Conservation (phyloP, 2,797 vertebrate genomes). For the Hypotaenidia okinawae region DNA sequence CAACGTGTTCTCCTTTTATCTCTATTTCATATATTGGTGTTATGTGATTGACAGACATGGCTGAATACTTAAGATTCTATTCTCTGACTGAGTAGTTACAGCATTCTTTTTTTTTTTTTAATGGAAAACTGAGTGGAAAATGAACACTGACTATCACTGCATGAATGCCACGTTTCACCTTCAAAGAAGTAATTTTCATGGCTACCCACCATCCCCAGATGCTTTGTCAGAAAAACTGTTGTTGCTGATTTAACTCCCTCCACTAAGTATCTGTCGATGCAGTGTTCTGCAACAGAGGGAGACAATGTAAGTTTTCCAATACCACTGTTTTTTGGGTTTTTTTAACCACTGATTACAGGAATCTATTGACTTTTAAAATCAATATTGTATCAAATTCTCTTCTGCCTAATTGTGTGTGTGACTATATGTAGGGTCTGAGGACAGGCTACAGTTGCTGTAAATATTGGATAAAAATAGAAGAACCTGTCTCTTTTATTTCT, state of each 20-base stretch:
- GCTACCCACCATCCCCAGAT: not conserved
- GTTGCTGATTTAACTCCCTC: not conserved
- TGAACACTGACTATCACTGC: not conserved
- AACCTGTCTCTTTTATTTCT: not conserved
- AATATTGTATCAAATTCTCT: not conserved
- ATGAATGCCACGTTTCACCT: constrained; percentile 1
- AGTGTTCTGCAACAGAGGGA: not conserved
- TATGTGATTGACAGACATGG: not conserved
- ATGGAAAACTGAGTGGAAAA: not conserved
- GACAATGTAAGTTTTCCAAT: not conserved
- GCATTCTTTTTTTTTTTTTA: not conserved
- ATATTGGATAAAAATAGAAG: not conserved
- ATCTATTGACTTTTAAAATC: not conserved
- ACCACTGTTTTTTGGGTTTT: not conserved
- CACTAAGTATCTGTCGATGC: not conserved
- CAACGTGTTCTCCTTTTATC: not conserved
- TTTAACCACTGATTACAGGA: not conserved
- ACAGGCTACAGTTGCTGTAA: not conserved
- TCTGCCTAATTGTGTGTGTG: not conserved
- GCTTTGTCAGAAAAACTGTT: not conserved
- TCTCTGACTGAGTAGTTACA: not conserved
- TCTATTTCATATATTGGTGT: not conserved
- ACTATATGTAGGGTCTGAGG: not conserved
- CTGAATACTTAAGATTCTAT: not conserved
- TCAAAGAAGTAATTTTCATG: constrained; percentile 28